Conservation (phyloP, 2,888 invertebrate genomes). For the Phyto melanocephala region DNA sequence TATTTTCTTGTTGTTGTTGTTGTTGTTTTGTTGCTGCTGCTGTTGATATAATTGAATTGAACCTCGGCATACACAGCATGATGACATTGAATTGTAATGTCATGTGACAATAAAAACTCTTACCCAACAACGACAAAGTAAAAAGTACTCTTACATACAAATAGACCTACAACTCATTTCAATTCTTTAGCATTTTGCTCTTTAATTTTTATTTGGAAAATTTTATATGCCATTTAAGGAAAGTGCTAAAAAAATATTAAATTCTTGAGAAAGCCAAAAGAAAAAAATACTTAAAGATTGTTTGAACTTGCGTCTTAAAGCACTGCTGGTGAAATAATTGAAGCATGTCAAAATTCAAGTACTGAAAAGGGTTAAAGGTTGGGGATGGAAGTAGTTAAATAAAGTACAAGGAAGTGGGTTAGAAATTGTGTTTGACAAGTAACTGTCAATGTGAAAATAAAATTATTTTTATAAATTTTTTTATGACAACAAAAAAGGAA, state of each 20-base stretch:
- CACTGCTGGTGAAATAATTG: constrained; percentile 28
- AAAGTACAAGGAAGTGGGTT: neutral
- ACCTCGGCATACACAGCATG: constrained; percentile 23
- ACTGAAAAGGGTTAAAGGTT: neutral
- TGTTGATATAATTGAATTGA: constrained; percentile 48
- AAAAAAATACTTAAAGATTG: neutral
- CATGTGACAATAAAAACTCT: constrained; percentile 50
- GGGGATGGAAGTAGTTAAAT: neutral
- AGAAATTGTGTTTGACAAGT: neutral
- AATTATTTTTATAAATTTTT: too few species aligned
- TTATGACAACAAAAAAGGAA: too few species aligned
- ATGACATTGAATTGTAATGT: constrained; percentile 57
- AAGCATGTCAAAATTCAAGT: constrained; percentile 30
- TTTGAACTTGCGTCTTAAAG: constrained; percentile 25
- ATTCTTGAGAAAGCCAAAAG: neutral
- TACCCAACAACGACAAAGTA: neutral
- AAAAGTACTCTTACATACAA: neutral
- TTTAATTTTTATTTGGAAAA: neutral
- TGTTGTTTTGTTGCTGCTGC: neutral
- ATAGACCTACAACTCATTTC: neutral
- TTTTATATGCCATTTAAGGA: neutral
- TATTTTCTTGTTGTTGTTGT: neutral
- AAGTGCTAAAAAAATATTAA: neutral
- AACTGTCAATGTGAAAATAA: neutral
- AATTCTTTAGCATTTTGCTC: neutral